phyloP scores from a whole-genome alignment of 2,113 vertebrate species.

The Papio anubis region DNA sequence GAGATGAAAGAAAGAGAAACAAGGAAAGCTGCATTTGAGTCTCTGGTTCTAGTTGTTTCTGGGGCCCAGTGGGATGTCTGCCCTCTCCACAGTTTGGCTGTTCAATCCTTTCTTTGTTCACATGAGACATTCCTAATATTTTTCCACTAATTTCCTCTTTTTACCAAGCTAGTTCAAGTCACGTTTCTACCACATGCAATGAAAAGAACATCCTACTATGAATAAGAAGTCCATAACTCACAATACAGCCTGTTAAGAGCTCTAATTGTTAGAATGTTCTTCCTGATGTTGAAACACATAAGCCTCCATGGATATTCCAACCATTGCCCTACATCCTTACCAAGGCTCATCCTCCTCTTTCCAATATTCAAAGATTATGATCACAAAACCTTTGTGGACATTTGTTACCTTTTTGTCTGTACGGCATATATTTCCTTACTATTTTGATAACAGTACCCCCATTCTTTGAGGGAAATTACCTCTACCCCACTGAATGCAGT shows the following conservation, averaged over 20 bases:
- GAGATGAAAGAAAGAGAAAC: neutral
- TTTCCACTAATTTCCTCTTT: conserved; percentile 38
- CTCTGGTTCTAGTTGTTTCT: neutral
- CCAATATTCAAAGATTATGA: neutral
- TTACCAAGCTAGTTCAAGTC: neutral
- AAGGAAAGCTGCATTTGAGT: neutral
- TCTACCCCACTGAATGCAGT: neutral
- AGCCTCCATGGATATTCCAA: neutral
- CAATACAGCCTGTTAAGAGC: neutral
- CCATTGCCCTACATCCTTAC: neutral
- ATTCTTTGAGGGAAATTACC: neutral
- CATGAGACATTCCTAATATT: neutral
- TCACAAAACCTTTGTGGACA: neutral
- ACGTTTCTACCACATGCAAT: neutral
- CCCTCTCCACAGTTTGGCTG: neutral
- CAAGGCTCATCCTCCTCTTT: neutral
- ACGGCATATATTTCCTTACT: neutral
- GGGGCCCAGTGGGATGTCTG: neutral
- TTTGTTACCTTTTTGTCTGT: neutral
- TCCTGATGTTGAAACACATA: neutral
- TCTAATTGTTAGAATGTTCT: neutral
- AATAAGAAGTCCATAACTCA: neutral
- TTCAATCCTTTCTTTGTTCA: neutral
- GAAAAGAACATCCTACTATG: conserved; percentile 5
- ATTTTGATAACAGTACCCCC: neutral